Percentiles rank a stretch among this genome's conserved stretches.
phyloP scores from a whole-genome alignment of 2,113 vertebrate species.

The Synodontis membranacea region DNA sequence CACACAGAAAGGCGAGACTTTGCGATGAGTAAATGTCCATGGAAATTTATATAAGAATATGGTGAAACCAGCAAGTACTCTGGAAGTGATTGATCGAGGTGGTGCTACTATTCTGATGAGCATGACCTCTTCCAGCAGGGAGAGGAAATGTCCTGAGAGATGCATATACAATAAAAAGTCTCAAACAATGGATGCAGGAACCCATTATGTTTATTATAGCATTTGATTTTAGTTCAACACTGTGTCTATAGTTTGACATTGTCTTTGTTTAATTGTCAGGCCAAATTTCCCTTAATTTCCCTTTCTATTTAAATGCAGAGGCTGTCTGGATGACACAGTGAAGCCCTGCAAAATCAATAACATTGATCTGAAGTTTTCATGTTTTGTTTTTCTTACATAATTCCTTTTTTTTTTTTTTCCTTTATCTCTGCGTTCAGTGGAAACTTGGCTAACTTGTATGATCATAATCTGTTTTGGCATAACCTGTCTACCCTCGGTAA shows the following conservation, averaged over 20 bases:
- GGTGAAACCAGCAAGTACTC: background rate
- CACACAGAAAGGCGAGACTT: background rate
- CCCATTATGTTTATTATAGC: too few relatives aligned
- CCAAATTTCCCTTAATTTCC: background rate
- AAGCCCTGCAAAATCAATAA: slow-evolving; percentile 33
- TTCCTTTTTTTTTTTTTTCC: slow-evolving; percentile 2
- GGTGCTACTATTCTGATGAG: background rate
- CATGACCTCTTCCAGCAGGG: background rate
- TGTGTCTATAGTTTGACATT: background rate
- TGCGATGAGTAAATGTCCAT: background rate
- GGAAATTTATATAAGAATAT: background rate
- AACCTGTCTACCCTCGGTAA: background rate
- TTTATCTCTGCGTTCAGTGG: slow-evolving; percentile 20
- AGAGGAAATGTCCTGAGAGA: background rate
- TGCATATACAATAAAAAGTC: background rate
- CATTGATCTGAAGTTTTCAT: slow-evolving; percentile 32
- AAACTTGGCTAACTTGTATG: slow-evolving; percentile 3
- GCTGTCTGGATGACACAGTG: background rate
- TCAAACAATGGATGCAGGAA: background rate
- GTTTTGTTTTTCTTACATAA: background rate
- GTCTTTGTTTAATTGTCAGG: background rate
- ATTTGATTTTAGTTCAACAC: background rate
- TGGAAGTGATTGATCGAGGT: background rate
- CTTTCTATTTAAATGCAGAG: background rate
- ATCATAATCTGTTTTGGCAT: background rate